Evolutionary conservation across 2,888 invertebrate genomes (phyloP).

Genomic region (Drepanosiphum platanoidis): DNA sequence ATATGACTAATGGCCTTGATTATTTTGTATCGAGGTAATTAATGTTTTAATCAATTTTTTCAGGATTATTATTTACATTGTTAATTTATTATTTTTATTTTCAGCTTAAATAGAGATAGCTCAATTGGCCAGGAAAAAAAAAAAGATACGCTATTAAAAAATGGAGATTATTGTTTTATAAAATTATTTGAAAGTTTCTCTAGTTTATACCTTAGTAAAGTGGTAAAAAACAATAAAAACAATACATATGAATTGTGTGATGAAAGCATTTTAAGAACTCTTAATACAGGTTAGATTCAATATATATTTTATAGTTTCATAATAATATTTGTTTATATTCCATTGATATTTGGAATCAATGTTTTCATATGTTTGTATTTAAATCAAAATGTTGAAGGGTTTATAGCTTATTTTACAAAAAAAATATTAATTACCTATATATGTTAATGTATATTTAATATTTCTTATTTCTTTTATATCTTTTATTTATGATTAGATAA

Average conservation of each 20-base stretch:
- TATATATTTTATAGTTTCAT: background rate
- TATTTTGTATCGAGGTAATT: background rate
- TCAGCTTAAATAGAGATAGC: constrained; percentile 1
- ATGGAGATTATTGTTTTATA: constrained; percentile 22
- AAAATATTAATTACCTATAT: too few species aligned
- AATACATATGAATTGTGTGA: background rate
- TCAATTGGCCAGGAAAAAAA: background rate
- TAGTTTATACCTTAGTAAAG: constrained; percentile 26
- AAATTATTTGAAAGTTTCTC: constrained; percentile 30
- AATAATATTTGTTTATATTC: background rate
- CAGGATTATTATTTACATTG: background rate
- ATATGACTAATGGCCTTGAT: background rate
- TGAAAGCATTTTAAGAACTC: background rate
- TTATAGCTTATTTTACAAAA: too few species aligned
- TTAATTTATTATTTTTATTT: background rate
- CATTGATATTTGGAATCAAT: too few species aligned
- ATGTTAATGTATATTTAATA: background rate
- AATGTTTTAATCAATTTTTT: background rate
- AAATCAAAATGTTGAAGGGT: too few species aligned
- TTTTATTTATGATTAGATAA: constrained; percentile 13
- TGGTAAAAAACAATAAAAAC: background rate
- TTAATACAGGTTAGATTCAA: constrained; percentile 10
- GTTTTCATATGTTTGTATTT: too few species aligned
- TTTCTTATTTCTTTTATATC: background rate
- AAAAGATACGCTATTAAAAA: constrained; percentile 16